Base-by-base conservation (phyloP, 2,113 vertebrate genomes). In the Trichomycterus rosablanca region DNA sequence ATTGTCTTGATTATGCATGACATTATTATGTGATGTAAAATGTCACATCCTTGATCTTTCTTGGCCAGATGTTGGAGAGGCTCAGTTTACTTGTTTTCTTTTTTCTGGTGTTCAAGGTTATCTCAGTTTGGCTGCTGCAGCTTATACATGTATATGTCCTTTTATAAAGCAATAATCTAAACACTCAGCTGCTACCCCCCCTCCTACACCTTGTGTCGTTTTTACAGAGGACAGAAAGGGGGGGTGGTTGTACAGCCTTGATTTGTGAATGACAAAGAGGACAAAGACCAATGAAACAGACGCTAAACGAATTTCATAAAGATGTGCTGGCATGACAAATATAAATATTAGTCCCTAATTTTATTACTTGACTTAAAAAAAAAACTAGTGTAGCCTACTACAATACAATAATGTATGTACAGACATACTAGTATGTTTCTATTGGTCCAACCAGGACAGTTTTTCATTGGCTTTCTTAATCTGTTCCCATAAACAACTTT, bases 211-310 rank as follows among this genome's bases (percentile, higher is more conserved):
- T n/a, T n/a, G n/a, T 71, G 61, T 61, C 67, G 22, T 61, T 51
- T 70, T 73, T 66, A 66, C 70, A 52, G 69, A 83, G 77, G 81
- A 72, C 70, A 34, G 24, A 42, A 44, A 78, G 65, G 53, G 68
- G 69, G 71, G 73, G 76, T 76, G 73, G 67, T 65, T 3, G 56
- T 51, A 42, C 19, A 73, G 74, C 76, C 79, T 71, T 78, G 74
- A 74, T 76, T 84, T 77, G 72, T 76, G 77, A 85, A 84, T 81
- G 81, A 85, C 84, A 83, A 84, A 81, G 59, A 84, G 83, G 81
- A 77, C 78, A 73, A 77, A 76, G 26, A 30, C 7, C 26, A 30
- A 30, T 30, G 34, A 45, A 54, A 19, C 30, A 5, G 34, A 53
- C 9, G 5, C 39, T n/a, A n/a, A n/a, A n/a, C n/a, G n/a, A n/a